Evolutionary conservation across 2,113 vertebrate genomes (phyloP), one percentile per base, ranked within the genome.

Genomic region (Gnathonemus echidnorhynchus): DNA sequence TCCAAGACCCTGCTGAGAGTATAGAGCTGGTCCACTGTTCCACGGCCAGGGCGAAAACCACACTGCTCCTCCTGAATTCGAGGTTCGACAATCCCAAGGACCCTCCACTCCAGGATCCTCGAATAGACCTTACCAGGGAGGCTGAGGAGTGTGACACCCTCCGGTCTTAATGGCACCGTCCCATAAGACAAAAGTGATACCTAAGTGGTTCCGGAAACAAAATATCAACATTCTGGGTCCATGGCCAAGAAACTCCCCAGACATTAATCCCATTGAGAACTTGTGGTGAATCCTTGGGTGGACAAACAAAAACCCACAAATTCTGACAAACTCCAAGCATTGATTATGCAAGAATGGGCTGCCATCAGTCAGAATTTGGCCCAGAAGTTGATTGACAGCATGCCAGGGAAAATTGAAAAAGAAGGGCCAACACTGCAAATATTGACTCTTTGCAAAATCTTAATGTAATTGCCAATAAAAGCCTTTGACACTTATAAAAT

Each of bases 401-500:
- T 39, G 35, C 17, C 77, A 84, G 35, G 77, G 39, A 1, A 6
- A 84, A 84, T 45, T 83, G 39, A 84, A 84, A 84, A 84, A 84
- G 77, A 84, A 84, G 77, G 77, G 39, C 5, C 39, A 84, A 84
- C 77, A 84, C 52, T 19, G 4, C 52, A 19, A 5, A 19, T 53
- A 53, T 53, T 53, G 52, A 53, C 17, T 53, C 15, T 84, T 84
- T 84, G 77, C 77, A 45, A 45, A 21, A 45, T 35, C 39, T 84
- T 21, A 84, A 84, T 53, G 52, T 53, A 5, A 53, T 53, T 53
- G 15, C 17, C 52, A 53, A 53, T 53, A 53, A 53, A 5, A 83
- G 15, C 77, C 77, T 83, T 83, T 83, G 77, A 45, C 77, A 83
- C 77, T 83, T 74, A 27, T 83, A 35, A 83, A 84, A 84, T 46